Evolutionary conservation across 2,797 vertebrate species (phyloP), one percentile per base, ranked within the genome.

Genomic region (Rhodeus uyekii): DNA sequence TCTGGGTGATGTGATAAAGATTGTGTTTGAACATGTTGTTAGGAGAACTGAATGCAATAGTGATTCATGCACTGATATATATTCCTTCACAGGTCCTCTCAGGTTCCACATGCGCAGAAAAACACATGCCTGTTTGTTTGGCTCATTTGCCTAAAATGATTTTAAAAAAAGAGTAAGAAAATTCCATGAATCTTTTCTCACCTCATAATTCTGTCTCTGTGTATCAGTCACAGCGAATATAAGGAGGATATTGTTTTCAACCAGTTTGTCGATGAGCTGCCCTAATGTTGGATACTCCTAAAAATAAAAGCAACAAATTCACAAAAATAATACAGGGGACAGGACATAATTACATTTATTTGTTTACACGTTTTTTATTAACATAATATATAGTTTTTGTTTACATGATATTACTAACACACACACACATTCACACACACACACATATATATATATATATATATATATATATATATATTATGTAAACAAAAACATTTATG

Each of bases 241-340:
- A 82, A 99, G 85, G 63, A 99, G 89, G 91, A 99, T 93, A n/a
- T 98, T 98, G 90, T 99, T 99, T 89, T 99, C 96, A 78, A 97
- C 96, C 36, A 99, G 91, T 86, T 99, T 99, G 77, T 99, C 98
- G 76, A 96, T 96, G 84, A 99, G 93, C 91, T 99, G 98, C 72
- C 97, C 98, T 34, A 99, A 94, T 67, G 96, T 96, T 46, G 98
- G 98, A 90, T 99, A 99, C 89, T 99, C 98, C 98, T 99, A 71
- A 38, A 50, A 22, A 73, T 74, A 39, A 14, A 39, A 27, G 42
- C 8, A 65, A 60, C 9, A 39, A 9, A 75, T 58, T 14, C 29
- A 72, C 44, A 34, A n/a, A 29, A 72, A 50, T 32, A 71, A n/a
- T 16, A 39, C 64, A 24, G 13, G 36, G 24, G 36, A 67, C 5